Evolutionary conservation across 1,140 invertebrate species (phyloP), one percentile per base, ranked within the genome.

Genomic region (Drosophila mojavensis): DNA sequence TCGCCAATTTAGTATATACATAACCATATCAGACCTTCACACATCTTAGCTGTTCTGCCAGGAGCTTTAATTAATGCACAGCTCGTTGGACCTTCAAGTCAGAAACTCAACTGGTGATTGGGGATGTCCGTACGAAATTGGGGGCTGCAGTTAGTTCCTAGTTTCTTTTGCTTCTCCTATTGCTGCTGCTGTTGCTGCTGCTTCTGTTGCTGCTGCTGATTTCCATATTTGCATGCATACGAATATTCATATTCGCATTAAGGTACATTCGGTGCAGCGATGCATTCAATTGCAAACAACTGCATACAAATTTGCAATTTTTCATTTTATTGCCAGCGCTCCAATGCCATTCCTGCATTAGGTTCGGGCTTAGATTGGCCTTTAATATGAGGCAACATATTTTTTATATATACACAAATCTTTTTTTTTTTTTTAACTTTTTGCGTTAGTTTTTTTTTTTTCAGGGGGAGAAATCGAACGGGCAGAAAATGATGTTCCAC

Each of bases 241-340:
- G 26, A 69, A 74, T 74, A 77, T 73, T 60, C 58, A 77, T 77
- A 77, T 58, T 68, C 48, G 54, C 58, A 73, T 73, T 67, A 67
- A 48, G 75, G 48, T 39, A 45, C 36, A 74, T 58, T 53, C 33
- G 54, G 53, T 74, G 70, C 75, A 77, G 11, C 71, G 70, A 74
- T 73, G 75, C 75, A 64, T 77, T 74, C 59, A 63, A 63, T 65
- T 68, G 64, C 39, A 47, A 75, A 50, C 50, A 56, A 45, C 62
- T 62, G 61, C 56, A 73, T 63, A 36, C 26, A 73, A 74, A 55
- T 55, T 50, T 55, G 11, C 39, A 67, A 73, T 60, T 60, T 59
- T 73, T 73, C 30, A 54, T 72, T 72, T 30, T 36, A 67, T 55
- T 51, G n/a, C 7, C 20, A 24, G 10, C 26, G 20, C 65, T 50